A percentile compares a stretch with the other conserved stretches of the same genome.
phyloP scores from a whole-genome alignment of 2,888 invertebrate genomes.

The Diarsia brunnea region DNA sequence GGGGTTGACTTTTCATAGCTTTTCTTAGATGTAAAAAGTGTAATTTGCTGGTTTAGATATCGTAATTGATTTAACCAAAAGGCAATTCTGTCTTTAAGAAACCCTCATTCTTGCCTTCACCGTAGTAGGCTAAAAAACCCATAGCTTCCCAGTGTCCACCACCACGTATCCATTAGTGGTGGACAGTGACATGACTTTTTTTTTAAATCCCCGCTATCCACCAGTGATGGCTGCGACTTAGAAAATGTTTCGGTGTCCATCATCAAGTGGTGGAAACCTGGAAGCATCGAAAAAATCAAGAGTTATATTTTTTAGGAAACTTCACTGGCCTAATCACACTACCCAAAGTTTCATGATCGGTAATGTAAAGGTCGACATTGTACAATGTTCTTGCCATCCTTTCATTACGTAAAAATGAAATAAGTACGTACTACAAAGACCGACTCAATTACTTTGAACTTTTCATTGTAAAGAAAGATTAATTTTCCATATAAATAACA shows the following conservation, averaged over 20 bases:
- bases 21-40: not conserved
- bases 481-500: constrained; percentile 23
- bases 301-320: not conserved
- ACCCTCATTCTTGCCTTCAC: not conserved
- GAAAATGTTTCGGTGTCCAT: too few species aligned
- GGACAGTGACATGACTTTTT: too few species aligned
- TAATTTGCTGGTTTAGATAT: not conserved
- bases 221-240: too few species aligned
- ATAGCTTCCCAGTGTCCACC: too few species aligned
- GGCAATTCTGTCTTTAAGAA: too few species aligned
- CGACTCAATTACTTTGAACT: constrained; percentile 7
- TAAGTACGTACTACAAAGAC: not conserved
- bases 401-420: not conserved
- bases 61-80: not conserved
- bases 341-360: not conserved
- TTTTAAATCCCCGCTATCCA: too few species aligned
- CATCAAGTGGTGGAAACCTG: too few species aligned
- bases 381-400: not conserved
- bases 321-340: not conserved
- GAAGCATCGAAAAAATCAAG: too few species aligned
- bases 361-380: not conserved
- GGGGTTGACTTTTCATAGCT: constrained; percentile 15
- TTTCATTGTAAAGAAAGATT: constrained; percentile 13
- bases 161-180: too few species aligned
- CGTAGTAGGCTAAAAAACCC: not conserved